Base-by-base conservation (phyloP, 2,797 vertebrate genomes). In the Sylvia borin region DNA sequence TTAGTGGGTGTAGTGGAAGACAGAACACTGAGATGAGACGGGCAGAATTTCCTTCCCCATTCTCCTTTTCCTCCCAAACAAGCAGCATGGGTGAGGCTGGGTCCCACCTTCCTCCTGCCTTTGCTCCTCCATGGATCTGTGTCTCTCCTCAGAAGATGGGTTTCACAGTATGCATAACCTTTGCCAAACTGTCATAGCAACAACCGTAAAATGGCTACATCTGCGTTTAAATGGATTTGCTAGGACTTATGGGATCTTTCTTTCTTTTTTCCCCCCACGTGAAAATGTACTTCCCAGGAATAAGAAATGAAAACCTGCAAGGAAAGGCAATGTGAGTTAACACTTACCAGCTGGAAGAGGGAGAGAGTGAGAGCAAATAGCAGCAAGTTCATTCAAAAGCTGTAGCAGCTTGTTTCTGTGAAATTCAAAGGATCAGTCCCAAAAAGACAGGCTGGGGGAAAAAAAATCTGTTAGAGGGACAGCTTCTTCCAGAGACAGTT, bases 201-300 rank as follows among this genome's bases (percentile, higher is more conserved):
- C 90, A 92, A 67, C 91, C 5, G 2, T 89, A 95, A 95, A 96
- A 95, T 48, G 93, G 88, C 91, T 95, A 68, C 90, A 92, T 96
- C 90, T 95, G 91, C 7, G 6, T 93, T 95, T 79, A 92, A 94
- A 94, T 85, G 91, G 90, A 86, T 96, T 94, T 96, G 67, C 80
- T 85, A 11, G 70, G 93, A 92, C 80, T 95, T 95, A 74, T 47
- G 83, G 80, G 90, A 84, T 85, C 16, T 42, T n/a, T 79, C 25
- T 16, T 5, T 31, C 42, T 32, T 13, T 26, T 2, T 0, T 2
- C 0, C 4, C 16, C 40, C 58, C 48, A 96, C 78, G 93, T 95
- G 96, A 93, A 97, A 97, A 96, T 92, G 91, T 88, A 96, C 76
- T 96, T 94, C 95, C 85, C 88, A 87, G 91, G 90, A 96, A 88